A percentile compares a stretch with the other conserved stretches of the same genome.
phyloP scores from a whole-genome alignment of 2,113 vertebrate species.

The Craseonycteris thonglongyai region DNA sequence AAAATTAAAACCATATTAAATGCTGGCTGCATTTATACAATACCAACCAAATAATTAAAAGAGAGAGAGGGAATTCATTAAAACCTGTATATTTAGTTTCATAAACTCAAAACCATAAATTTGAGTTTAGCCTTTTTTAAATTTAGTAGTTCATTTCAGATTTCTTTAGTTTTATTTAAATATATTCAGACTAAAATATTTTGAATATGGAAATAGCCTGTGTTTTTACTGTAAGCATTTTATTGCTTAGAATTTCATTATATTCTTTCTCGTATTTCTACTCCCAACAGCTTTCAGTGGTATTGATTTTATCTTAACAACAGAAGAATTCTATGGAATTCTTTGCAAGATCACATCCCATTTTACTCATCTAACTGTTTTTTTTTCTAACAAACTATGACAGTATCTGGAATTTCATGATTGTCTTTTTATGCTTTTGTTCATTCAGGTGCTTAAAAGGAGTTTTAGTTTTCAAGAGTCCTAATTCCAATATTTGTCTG shows the following conservation, averaged over 20 bases:
- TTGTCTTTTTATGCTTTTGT: conserved; percentile 10
- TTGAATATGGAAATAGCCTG: conserved; percentile 27
- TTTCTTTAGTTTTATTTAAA: conserved; percentile 47
- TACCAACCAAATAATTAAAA: conserved; percentile 49
- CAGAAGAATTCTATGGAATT: neutral
- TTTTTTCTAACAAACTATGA: neutral
- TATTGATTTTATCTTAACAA: neutral
- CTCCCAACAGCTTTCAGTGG: neutral
- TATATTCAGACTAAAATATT: conserved; percentile 37
- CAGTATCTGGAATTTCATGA: conserved; percentile 6
- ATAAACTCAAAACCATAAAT: conserved; percentile 45
- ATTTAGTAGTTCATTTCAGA: neutral
- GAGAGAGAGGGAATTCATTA: conserved; percentile 36
- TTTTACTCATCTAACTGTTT: neutral
- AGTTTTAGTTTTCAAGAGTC: conserved; percentile 1
- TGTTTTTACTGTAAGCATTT: conserved; percentile 20
- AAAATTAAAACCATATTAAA: conserved; percentile 63
- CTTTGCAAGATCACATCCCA: neutral
- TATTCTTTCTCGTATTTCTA: conserved; percentile 22
- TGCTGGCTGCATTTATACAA: conserved; percentile 32
- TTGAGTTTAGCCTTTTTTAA: conserved; percentile 39
- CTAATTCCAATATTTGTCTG: conserved; percentile 30
- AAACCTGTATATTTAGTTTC: conserved; percentile 48
- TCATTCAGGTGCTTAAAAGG: neutral
- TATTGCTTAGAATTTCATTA: conserved; percentile 28